Evolutionary conservation across 2,797 vertebrate species (phyloP), one percentile per base, ranked within the genome.

Genomic region (Premnoplex brunnescens): DNA sequence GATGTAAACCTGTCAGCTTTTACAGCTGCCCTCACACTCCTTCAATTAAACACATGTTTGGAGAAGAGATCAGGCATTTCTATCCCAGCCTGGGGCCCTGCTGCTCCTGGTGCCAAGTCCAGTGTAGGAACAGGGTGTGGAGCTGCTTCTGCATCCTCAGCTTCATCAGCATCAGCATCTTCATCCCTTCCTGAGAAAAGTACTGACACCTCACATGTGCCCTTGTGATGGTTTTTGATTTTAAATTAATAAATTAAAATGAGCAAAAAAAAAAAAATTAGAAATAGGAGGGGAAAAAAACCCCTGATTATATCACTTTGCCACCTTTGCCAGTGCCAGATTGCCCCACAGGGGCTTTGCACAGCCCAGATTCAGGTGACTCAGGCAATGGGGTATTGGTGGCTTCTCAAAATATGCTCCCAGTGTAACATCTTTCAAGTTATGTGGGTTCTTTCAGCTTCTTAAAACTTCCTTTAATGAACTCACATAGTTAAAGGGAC

Each of bases 221-320:
- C 37, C 20, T 2, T 2, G 7, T 6, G 32, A 9, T 32, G 16
- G 0, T 5, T 21, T 68, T 24, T 2, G 6, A 3, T 59, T 82
- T 30, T 30, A 28, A 26, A 21, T 36, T 12, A 4, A 36, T 18
- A 14, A 37, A 72, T 34, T 32, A 7, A 44, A 34, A 37, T 67
- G 20, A 73, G 22, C 3, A 5, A 26, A 28, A 60, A 28, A 6
- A 21, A 39, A n/a, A n/a, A n/a, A n/a, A n/a, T n/a, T 6, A 46
- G 32, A 46, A 51, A 46, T 0, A 2, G 30, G 16, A 16, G 3
- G 2, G 2, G 0, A 1, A 5, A 32, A 1, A 5, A 28, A 1
- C 12, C 27, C 10, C 43, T 32, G 12, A 12, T 55, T 49, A 36
- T 30, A 3, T 27, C 14, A 2, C 41, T 78, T 10, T 4, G 41